phyloP scores from a whole-genome alignment of 2,113 vertebrate species.

The Channa maculata region DNA sequence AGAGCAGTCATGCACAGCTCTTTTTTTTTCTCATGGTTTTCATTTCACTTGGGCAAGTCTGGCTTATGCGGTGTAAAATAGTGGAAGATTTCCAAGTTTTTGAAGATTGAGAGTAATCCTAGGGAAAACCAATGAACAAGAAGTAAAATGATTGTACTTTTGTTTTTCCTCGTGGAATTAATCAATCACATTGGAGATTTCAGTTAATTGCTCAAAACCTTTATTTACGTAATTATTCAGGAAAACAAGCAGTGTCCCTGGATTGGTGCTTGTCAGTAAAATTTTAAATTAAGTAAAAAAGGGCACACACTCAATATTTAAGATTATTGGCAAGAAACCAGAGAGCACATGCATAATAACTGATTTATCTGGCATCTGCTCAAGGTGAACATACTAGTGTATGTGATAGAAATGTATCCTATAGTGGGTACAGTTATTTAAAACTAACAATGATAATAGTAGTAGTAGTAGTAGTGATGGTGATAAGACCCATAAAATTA shows the following conservation, averaged over 20 bases:
- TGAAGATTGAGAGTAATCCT: constrained; percentile 17
- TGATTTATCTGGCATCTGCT: constrained; percentile 13
- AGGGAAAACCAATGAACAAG: neutral
- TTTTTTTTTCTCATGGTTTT: constrained; percentile 1
- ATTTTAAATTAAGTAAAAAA: neutral
- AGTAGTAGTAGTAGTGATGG: too few relatives aligned
- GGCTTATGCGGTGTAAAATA: constrained; percentile 29
- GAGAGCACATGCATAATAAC: constrained; percentile 3
- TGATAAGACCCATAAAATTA: neutral
- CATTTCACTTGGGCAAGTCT: constrained; percentile 26
- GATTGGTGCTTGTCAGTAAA: neutral
- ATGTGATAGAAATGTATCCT: constrained; percentile 15
- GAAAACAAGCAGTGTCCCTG: neutral
- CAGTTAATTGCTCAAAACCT: neutral
- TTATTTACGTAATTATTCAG: neutral
- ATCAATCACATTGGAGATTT: constrained; percentile 7
- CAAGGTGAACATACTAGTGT: neutral
- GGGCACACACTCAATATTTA: neutral
- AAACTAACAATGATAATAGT: neutral
- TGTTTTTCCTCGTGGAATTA: neutral
- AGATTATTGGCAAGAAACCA: constrained; percentile 10
- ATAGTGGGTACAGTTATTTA: constrained; percentile 25
- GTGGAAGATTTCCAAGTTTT: constrained; percentile 9
- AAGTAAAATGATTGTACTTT: constrained; percentile 20
- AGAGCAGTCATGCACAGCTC: constrained; percentile 32